Conservation (phyloP, 2,113 vertebrate species). For the Lycaon pictus region DNA sequence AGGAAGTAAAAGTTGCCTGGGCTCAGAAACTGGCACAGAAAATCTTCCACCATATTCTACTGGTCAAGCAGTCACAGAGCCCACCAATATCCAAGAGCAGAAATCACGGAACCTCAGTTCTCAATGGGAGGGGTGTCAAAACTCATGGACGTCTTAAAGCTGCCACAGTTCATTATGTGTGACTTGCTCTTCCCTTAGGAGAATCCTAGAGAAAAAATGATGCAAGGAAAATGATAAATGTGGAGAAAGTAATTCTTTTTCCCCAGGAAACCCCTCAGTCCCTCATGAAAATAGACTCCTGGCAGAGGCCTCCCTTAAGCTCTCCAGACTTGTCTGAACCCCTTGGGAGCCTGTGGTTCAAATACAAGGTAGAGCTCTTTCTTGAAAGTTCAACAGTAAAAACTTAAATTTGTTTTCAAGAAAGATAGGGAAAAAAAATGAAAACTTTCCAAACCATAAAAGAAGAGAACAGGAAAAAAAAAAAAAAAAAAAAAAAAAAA, state of each 20-base stretch:
- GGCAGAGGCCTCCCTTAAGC: neutral
- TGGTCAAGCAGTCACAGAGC: neutral
- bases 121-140: neutral
- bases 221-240: neutral
- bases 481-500: neutral
- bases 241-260: neutral
- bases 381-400: slow-evolving; percentile 13
- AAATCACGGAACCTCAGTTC: neutral
- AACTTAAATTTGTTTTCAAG: neutral
- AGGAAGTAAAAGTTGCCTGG: neutral
- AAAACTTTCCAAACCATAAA: slow-evolving; percentile 12
- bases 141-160: neutral
- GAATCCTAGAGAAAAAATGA: neutral
- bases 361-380: neutral
- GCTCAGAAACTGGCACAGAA: neutral
- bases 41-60: neutral
- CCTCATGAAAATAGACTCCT: neutral
- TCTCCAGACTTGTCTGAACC: neutral
- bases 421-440: neutral
- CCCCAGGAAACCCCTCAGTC: neutral
- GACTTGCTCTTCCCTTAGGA: neutral
- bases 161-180: neutral
- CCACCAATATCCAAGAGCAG: neutral
- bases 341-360: neutral
- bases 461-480: neutral